Percentiles rank a stretch among this genome's conserved stretches.
Evolutionary conservation across 1,140 invertebrate genomes (phyloP).

Genomic region (Panonychus citri): DNA sequence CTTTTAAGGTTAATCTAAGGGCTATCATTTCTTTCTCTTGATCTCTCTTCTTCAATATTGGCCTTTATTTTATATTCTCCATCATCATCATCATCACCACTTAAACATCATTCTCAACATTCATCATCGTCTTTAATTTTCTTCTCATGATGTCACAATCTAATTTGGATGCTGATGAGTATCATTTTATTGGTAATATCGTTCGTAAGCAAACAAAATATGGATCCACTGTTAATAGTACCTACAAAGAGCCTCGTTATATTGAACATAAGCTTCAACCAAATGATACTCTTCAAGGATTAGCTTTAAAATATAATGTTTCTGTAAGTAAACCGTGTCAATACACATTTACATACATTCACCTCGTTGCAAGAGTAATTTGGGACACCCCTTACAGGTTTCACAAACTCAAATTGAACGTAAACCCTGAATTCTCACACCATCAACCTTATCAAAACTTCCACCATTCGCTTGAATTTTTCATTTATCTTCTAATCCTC

Average conservation of each 20-base stretch:
- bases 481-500: not conserved
- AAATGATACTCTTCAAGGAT: slow-evolving; percentile 69
- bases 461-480: not conserved
- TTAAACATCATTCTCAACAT: not conserved
- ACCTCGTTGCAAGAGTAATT: too few species aligned
- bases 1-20: too few species aligned
- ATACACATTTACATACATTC: not conserved
- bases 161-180: not conserved
- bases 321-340: slow-evolving; percentile 36
- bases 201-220: slow-evolving; percentile 46
- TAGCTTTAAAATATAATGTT: slow-evolving; percentile 71
- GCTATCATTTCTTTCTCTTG: too few species aligned
- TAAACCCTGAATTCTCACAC: not conserved
- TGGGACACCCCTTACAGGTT: too few species aligned
- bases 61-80: too few species aligned
- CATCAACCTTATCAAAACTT: not conserved
- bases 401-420: too few species aligned
- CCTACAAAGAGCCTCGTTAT: slow-evolving; percentile 29
- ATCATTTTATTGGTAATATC: not conserved
- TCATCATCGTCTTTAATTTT: not conserved
- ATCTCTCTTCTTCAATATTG: too few species aligned
- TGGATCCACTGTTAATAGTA: slow-evolving; percentile 49
- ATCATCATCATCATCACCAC: too few species aligned
- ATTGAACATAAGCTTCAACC: slow-evolving; percentile 50
- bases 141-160: not conserved